phyloP scores from a whole-genome alignment of 2,113 vertebrate species.

The Antechinus stuartii region DNA sequence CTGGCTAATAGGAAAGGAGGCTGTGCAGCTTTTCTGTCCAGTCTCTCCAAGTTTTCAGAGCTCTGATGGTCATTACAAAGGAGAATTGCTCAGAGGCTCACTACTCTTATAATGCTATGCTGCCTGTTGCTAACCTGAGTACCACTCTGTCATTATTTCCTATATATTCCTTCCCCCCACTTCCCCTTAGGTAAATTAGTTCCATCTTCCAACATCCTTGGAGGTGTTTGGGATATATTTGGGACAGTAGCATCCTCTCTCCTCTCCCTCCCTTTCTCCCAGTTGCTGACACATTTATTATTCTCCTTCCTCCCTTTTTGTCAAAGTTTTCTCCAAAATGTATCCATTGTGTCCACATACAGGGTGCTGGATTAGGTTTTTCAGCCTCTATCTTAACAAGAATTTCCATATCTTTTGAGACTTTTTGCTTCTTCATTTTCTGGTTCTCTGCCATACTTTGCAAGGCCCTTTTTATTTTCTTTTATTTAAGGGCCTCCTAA shows the following conservation, averaged over 20 bases:
- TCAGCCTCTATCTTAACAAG: not conserved
- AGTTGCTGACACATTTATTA: not conserved
- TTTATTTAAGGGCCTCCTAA: not conserved
- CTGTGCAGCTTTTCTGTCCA: not conserved
- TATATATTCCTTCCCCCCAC: not conserved
- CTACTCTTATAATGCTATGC: not conserved
- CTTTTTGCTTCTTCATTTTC: not conserved
- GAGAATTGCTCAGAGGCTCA: not conserved
- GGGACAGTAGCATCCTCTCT: not conserved
- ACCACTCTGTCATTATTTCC: not conserved
- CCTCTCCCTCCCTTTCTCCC: not conserved
- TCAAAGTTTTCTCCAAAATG: not conserved
- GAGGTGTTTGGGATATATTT: not conserved
- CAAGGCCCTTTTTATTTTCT: slow-evolving; percentile 33
- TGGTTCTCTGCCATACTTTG: not conserved
- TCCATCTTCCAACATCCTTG: not conserved
- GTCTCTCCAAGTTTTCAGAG: not conserved
- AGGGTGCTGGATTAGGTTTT: not conserved
- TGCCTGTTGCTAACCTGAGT: not conserved
- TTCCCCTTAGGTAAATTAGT: not conserved
- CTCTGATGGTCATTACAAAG: not conserved
- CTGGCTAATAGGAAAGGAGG: not conserved
- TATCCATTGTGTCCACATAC: not conserved
- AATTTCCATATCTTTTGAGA: not conserved
- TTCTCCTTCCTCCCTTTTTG: not conserved